Evolutionary conservation across 1,140 invertebrate species (phyloP), one percentile per base, ranked within the genome.

Genomic region (Hycleus cichorii): DNA sequence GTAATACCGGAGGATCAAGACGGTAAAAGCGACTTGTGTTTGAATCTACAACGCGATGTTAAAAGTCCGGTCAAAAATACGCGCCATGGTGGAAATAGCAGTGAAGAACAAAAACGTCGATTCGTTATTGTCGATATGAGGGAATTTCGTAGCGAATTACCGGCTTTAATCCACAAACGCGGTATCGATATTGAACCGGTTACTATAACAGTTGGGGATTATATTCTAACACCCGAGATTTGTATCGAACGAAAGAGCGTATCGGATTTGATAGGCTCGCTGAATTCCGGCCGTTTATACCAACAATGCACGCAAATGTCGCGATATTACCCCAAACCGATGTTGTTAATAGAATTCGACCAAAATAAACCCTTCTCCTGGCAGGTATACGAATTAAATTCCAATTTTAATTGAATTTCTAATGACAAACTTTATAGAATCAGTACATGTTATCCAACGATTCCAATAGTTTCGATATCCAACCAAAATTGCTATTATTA

Each of bases 291-390:
- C 0, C 84, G 97, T 50, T 79, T 99, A 38, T 98, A 97, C 73
- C 93, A 92, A 72, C 97, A 99, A 76, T 90, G 90, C 46, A 83
- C 89, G 46, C 83, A 91, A 50, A 96, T 97, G 93, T 87, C 83
- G 53, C 79, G 93, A 9, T 83, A 90, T 75, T 97, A 96, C 73
- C 80, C 83, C 18, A 89, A 89, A 67, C 90, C 93, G 0, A 88
- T 97, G 71, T 77, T 98, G n/a, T 81, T 98, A 0, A 97, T 98
- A 56, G 95, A 98, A 77, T 97, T 98, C 78, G 94, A 97, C 79
- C 87, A 93, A 70, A 93, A 91, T 67, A 93, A 93, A 75, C 87
- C 92, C 10, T 97, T 97, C 70, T 84, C 83, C 68, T 77, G 95
- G 57, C 91, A 93, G 80, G 91, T 90, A 77, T 2, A 0, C 4